A percentile compares a stretch with the other conserved stretches of the same genome.
Conservation (phyloP, 2,888 invertebrate genomes). For the Teleogryllus oceanicus region DNA sequence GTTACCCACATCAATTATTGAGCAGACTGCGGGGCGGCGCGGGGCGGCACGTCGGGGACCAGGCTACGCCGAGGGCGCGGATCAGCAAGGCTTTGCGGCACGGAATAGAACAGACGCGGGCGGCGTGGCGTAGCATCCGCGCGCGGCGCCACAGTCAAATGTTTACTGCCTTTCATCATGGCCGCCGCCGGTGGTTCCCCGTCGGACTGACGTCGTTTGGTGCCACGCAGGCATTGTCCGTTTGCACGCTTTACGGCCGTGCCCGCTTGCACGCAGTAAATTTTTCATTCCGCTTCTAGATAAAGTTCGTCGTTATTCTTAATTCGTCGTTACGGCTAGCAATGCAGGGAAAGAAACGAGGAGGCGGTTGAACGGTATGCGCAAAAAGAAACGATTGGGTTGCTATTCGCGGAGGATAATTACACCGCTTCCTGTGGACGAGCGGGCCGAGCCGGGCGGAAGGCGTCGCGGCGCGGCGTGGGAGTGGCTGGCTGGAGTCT, state of each 20-base stretch:
- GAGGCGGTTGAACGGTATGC: neutral
- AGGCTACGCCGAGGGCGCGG: no score
- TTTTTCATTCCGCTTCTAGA: neutral
- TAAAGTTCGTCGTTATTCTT: neutral
- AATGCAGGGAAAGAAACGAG: neutral
- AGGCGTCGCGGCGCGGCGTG: no score
- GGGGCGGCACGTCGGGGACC: no score
- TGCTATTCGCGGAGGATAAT: neutral
- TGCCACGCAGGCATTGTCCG: neutral
- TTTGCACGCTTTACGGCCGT: neutral
- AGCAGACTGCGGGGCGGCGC: neutral
- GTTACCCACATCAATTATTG: constrained; percentile 18
- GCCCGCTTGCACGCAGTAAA: neutral
- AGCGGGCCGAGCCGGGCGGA: neutral
- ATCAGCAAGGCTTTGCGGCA: no score
- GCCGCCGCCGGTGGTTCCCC: neutral
- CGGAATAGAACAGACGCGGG: no score
- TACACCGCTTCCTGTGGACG: neutral
- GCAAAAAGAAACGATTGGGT: neutral
- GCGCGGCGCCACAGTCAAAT: neutral
- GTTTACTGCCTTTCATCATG: neutral
- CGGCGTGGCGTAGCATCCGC: no score
- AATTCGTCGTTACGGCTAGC: neutral
- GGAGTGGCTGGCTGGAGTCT: no score
- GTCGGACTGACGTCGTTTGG: neutral